Conservation (phyloP, 2,113 vertebrate species). For the Melospiza georgiana region DNA sequence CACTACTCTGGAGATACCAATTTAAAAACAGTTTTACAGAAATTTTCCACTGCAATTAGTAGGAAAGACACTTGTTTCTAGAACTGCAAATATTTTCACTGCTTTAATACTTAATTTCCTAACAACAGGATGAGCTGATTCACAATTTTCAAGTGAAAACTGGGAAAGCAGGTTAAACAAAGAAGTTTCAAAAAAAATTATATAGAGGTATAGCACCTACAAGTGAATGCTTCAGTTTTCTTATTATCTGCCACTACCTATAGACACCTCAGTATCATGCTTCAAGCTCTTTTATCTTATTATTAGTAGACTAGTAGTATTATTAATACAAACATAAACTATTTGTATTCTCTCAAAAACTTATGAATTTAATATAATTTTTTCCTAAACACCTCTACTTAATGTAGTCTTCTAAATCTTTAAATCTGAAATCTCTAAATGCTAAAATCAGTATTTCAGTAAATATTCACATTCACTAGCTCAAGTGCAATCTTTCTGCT, state of each 20-base stretch:
- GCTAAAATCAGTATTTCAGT: neutral
- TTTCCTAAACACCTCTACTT: neutral
- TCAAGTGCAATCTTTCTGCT: neutral
- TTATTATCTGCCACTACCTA: neutral
- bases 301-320: neutral
- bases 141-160: neutral
- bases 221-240: neutral
- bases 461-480: neutral
- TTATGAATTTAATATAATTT: neutral
- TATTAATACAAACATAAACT: neutral
- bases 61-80: neutral
- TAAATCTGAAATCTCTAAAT: neutral
- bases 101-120: neutral
- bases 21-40: constrained; percentile 49
- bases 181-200: neutral
- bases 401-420: neutral
- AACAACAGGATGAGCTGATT: neutral
- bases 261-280: neutral
- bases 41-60: constrained; percentile 48
- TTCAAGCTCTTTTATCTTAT: fast-evolving
- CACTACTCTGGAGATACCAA: constrained; percentile 28
- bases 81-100: neutral
- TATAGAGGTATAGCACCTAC: fast-evolving
- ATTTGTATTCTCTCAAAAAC: neutral
- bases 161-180: neutral